These are phyloP conservation scores for Prietella phreatophila DNA, from an alignment of 2,113 vertebrate species.

Conservation along the genomic window DNA sequence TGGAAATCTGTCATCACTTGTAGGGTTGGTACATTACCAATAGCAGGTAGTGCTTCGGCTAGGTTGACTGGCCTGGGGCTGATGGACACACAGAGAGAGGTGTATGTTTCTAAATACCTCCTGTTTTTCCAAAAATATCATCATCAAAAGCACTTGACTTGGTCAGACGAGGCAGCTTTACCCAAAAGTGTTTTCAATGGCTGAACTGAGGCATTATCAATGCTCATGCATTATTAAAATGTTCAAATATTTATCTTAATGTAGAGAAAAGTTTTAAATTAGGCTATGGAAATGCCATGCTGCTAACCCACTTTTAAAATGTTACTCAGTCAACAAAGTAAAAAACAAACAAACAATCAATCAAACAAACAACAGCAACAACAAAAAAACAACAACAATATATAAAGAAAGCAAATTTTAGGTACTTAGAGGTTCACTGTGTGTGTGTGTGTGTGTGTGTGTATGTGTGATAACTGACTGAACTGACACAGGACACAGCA, in stretches of 20 bases:
- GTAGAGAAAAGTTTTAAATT: neutral
- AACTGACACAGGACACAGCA: slow-evolving; percentile 15
- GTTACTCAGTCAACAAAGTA: neutral
- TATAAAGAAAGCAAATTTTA: slow-evolving; percentile 1
- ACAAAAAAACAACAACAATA: neutral
- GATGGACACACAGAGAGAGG: slow-evolving; percentile 35
- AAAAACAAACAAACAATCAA: neutral
- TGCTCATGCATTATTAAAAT: slow-evolving; percentile 15
- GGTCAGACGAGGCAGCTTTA: slow-evolving; percentile 9
- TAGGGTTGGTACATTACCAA: slow-evolving; percentile 60
- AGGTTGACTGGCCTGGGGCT: slow-evolving; percentile 60
- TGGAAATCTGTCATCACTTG: slow-evolving; percentile 67
- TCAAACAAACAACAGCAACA: too few relatives aligned
- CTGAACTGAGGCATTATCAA: neutral
- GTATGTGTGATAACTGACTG: slow-evolving; percentile 1
- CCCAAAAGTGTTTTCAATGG: neutral
- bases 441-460: too few relatives aligned
- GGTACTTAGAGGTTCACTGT: neutral
- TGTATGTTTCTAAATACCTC: slow-evolving; percentile 39
- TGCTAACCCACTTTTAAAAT: neutral
- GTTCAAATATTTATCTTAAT: neutral
- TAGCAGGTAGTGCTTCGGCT: slow-evolving; percentile 68
- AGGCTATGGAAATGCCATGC: neutral
- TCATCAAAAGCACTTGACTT: slow-evolving; percentile 18
- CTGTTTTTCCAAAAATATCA: slow-evolving; percentile 24